Evolutionary conservation across 2,888 invertebrate genomes (phyloP).

Genomic region (Dicroscelio sp.): DNA sequence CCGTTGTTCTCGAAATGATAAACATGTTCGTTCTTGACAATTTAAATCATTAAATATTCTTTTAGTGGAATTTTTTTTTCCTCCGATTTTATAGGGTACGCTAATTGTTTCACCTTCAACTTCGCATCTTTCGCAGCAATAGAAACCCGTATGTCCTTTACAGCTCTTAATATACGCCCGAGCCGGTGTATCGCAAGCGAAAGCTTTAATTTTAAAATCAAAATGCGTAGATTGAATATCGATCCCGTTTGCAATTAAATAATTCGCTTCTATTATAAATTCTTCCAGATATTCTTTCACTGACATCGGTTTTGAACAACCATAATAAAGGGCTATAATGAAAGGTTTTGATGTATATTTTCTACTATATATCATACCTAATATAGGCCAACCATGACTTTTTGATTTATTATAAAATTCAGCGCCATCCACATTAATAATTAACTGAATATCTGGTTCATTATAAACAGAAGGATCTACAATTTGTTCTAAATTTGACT

Average conservation of each 20-base stretch:
- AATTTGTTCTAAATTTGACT: too few species aligned
- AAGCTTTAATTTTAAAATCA: conserved; percentile 42
- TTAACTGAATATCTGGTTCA: too few species aligned
- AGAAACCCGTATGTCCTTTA: conserved; percentile 65
- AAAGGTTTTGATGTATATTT: conserved; percentile 64
- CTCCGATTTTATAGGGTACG: background rate
- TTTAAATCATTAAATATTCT: conserved; percentile 58
- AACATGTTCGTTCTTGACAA: conserved; percentile 41
- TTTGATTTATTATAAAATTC: conserved; percentile 22
- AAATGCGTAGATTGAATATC: conserved; percentile 49
- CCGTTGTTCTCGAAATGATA: conserved; percentile 52
- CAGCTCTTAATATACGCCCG: conserved; percentile 68
- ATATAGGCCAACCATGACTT: conserved; percentile 5
- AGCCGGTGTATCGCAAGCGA: conserved; percentile 71
- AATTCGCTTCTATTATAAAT: conserved; percentile 57
- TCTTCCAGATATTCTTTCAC: conserved; percentile 54
- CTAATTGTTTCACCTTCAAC: conserved; percentile 43
- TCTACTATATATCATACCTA: background rate
- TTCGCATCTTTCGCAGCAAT: conserved; percentile 63
- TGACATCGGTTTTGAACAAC: conserved; percentile 58
- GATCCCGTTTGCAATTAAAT: conserved; percentile 43
- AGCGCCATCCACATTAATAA: conserved; percentile 38
- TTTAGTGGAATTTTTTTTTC: background rate
- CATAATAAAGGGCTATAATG: conserved; percentile 61
- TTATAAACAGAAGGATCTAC: too few species aligned